Evolutionary conservation across 2,888 invertebrate genomes (phyloP).

Genomic region (Andrena bicolor): DNA sequence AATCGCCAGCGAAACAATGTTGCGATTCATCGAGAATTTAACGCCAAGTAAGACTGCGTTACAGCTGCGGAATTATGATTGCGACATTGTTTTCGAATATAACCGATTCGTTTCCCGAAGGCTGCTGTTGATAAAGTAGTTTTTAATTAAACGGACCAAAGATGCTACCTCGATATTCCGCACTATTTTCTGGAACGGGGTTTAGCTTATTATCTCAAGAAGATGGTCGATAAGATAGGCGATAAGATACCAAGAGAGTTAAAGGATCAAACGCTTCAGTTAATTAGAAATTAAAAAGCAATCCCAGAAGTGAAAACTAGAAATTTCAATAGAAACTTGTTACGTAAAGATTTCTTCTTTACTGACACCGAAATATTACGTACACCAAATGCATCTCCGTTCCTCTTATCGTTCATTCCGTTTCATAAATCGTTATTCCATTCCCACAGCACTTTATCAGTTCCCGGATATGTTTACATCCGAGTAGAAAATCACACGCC

Average conservation of each 20-base stretch:
- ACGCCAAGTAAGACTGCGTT: not conserved
- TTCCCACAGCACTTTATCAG: not conserved
- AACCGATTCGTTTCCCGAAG: not conserved
- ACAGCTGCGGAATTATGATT: not conserved
- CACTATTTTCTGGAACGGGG: not conserved
- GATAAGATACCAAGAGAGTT: slow-evolving; percentile 1
- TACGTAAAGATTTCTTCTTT: not conserved
- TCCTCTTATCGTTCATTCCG: not conserved
- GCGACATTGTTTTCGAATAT: not conserved
- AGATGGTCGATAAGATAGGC: not conserved
- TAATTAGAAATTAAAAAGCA: not conserved
- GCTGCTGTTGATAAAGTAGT: not conserved
- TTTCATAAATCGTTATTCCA: not conserved
- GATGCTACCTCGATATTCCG: not conserved
- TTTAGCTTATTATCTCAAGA: not conserved
- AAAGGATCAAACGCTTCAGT: not conserved
- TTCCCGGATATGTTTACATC: not conserved
- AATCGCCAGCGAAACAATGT: too few species aligned
- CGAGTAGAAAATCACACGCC: not conserved
- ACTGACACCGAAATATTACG: not conserved
- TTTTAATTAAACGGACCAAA: not conserved
- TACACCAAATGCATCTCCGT: not conserved
- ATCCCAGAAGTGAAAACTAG: too few species aligned
- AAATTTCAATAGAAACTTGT: too few species aligned
- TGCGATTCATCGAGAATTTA: not conserved